Evolutionary conservation across 35 echinoderm and acorn worm species (phyloP).

Genomic region (Lytechinus pictus): DNA sequence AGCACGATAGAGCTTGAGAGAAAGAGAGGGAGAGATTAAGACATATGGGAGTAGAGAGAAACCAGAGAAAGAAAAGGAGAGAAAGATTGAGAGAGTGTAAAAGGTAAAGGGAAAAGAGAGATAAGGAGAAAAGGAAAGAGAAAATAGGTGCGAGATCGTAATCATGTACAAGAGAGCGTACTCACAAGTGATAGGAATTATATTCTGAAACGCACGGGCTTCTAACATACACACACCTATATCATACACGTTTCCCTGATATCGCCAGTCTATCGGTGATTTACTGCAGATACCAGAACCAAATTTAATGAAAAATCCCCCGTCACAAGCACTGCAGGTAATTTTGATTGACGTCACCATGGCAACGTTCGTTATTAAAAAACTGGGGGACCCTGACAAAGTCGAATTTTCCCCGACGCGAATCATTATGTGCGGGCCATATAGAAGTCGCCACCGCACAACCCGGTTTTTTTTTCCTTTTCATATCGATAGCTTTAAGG

Average conservation of each 20-base stretch:
- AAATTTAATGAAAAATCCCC: conserved; percentile 31
- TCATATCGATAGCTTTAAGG: conserved; percentile 8
- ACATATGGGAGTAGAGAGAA: neutral
- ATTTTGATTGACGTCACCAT: conserved; percentile 36
- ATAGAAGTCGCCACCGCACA: neutral
- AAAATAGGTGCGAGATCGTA: neutral
- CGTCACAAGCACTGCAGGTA: neutral
- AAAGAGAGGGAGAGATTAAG: too few species aligned
- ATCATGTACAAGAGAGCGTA: neutral
- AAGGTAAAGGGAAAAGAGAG: neutral
- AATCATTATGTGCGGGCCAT: conserved; percentile 1
- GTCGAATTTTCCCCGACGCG: neutral
- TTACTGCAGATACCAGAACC: conserved; percentile 35
- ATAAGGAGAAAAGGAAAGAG: neutral
- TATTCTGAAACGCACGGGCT: neutral
- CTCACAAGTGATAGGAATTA: neutral
- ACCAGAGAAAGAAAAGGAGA: neutral
- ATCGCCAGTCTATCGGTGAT: conserved; percentile 17
- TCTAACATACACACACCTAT: neutral
- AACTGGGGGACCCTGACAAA: neutral
- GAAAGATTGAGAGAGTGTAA: neutral
- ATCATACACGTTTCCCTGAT: neutral
- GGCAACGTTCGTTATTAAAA: conserved; percentile 19
- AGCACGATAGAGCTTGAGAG: too few species aligned
- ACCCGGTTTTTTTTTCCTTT: neutral